Evolutionary conservation across 2,113 vertebrate genomes (phyloP).

Genomic region (Dascyllus trimaculatus): DNA sequence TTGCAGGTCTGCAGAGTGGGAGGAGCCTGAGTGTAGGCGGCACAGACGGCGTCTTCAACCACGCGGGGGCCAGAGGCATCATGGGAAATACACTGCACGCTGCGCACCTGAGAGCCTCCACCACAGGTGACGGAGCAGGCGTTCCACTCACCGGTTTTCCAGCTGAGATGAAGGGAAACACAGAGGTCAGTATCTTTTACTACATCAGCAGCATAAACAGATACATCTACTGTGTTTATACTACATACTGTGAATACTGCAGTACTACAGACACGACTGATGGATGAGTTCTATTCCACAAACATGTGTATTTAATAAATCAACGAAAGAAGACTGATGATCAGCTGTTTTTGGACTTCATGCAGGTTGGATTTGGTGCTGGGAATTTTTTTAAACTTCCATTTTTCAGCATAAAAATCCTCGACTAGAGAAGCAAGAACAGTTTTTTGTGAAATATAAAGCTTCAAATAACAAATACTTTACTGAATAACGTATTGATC

Average conservation of each 20-base stretch:
- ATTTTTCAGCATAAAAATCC: no score
- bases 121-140: constrained; percentile 91
- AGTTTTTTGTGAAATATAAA: no score
- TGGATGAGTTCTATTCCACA: constrained; percentile 16
- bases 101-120: constrained; percentile 90
- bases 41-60: constrained; percentile 85
- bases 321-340: no score
- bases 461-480: no score
- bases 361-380: background rate
- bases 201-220: background rate
- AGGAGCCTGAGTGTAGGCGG: constrained; percentile 85
- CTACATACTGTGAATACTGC: no score
- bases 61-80: constrained; percentile 83
- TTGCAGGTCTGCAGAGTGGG: constrained; percentile 89
- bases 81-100: constrained; percentile 87
- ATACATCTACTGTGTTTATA: no score
- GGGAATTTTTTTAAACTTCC: no score
- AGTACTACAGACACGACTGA: background rate
- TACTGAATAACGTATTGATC: no score
- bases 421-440: no score
- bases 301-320: no score
- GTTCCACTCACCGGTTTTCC: constrained; percentile 91
- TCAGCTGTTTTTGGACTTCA: background rate
- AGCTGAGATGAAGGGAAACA: constrained; percentile 87
- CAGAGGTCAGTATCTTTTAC: background rate